phyloP scores from a whole-genome alignment of 2,113 vertebrate species.

The Notarius lentiginosus region DNA sequence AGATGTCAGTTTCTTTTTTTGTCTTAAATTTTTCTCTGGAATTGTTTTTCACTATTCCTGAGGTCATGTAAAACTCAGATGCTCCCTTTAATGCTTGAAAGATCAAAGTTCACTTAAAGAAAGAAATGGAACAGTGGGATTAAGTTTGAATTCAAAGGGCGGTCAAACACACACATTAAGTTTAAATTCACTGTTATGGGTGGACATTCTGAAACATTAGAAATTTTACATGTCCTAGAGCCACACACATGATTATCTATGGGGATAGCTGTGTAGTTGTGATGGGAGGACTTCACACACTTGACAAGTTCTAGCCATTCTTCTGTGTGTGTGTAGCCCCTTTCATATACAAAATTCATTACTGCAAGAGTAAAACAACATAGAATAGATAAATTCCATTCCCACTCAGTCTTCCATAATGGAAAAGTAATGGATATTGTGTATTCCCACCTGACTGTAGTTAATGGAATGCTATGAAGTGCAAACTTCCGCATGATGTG shows the following conservation, averaged over 20 bases:
- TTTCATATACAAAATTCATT: too few species aligned
- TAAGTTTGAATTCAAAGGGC: background rate
- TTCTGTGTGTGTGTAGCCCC: background rate
- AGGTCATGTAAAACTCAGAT: background rate
- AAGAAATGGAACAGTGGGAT: background rate
- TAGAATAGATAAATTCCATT: too few species aligned
- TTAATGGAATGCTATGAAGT: too few species aligned
- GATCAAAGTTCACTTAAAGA: background rate
- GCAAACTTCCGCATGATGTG: too few species aligned
- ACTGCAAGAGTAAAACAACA: too few species aligned
- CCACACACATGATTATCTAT: background rate
- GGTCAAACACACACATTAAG: background rate
- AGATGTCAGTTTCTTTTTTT: background rate
- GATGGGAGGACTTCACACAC: background rate
- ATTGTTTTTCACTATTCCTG: background rate
- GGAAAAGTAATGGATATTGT: too few species aligned
- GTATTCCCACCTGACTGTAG: too few species aligned
- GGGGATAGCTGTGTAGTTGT: background rate
- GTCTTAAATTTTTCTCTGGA: background rate
- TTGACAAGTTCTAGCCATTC: background rate
- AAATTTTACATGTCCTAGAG: background rate
- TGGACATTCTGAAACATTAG: background rate
- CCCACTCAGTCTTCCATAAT: too few species aligned
- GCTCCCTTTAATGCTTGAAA: background rate
- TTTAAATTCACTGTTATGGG: background rate